Base-by-base conservation (phyloP, 2,888 invertebrate genomes). In the Bombylius discolor region DNA sequence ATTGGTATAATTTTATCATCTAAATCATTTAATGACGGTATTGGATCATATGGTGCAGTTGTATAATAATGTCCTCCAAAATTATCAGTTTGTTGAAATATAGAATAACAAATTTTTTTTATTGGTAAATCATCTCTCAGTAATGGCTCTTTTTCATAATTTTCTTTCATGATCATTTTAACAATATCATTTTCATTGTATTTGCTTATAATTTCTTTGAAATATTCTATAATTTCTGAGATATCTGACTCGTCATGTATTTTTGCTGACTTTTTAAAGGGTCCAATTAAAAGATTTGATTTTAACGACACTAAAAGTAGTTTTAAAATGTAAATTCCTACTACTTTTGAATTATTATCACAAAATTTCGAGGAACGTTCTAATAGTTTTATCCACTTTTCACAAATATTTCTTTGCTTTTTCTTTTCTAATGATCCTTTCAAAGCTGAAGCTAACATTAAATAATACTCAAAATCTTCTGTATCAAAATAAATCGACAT, bases 61-160 rank as follows among this genome's bases (percentile, higher is more conserved):
- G 54, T 53, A 45, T 51, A 57, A 33, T 39, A 53, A 39, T 57
- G 57, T 4, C 57, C 59, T 12, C 59, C 59, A 47, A 53, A 59
- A 46, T 53, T 33, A 8, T 49, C 51, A 46, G 57, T 52, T 6
- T 49, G 5, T 45, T 59, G 56, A 14, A 55, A 48, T 42, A 59
- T 44, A 4, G 56, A 52, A 48, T 52, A 57, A 39, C 54, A 53
- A 13, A 45, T 44, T 36, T 51, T 47, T 23, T 51, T 51, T 4
- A 51, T 42, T 5, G 58, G 53, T 13, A 11, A 42, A 11, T 42
- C 5, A 4, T 11, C 11, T 11, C 8, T 11, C 5, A 11, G 5
- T 11, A 11, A 4, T 42, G 39, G 11, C 5, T 42, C 12, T 42
- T 42, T 11, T 11, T 8, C 7, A 42, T 42, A 42, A 7, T 8